These are phyloP conservation scores for Drosophila kanapiae DNA, from an alignment of 1,140 invertebrate species.

Conservation along the genomic window DNA sequence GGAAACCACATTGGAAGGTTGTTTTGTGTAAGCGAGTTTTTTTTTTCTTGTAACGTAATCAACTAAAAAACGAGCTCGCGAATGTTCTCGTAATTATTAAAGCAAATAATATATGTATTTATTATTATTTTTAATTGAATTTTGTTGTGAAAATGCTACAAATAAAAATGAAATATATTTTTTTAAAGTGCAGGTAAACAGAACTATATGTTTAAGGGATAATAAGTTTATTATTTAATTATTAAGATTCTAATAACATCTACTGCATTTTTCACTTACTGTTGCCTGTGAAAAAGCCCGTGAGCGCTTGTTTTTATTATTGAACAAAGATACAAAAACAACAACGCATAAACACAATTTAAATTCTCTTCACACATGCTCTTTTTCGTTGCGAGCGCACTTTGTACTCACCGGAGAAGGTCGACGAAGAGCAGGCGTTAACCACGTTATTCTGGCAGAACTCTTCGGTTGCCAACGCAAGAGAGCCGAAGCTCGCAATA, in stretches of 20 bases:
- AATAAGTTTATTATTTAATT: slow-evolving; percentile 5
- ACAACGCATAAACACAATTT: slow-evolving; percentile 35
- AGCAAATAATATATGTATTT: neutral
- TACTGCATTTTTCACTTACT: slow-evolving; percentile 55
- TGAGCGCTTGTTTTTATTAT: slow-evolving; percentile 79
- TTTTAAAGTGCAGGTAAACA: neutral
- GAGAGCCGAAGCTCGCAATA: slow-evolving; percentile 86
- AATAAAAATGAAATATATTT: neutral
- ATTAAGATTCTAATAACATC: slow-evolving; percentile 1
- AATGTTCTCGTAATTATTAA: neutral
- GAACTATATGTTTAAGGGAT: no score
- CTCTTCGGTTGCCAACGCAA: slow-evolving; percentile 86
- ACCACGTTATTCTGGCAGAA: slow-evolving; percentile 88
- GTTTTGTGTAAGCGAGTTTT: slow-evolving; percentile 6
- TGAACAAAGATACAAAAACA: slow-evolving; percentile 63
- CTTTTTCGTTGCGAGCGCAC: slow-evolving; percentile 30
- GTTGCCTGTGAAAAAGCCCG: slow-evolving; percentile 75
- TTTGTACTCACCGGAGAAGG: slow-evolving; percentile 69
- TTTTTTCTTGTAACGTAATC: neutral
- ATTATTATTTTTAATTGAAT: neutral
- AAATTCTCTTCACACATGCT: slow-evolving; percentile 49
- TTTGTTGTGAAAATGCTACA: neutral
- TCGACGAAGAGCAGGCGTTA: slow-evolving; percentile 86
- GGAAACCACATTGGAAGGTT: slow-evolving; percentile 8
- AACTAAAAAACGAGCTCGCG: neutral